Percentiles rank a stretch among this genome's conserved stretches.
These are phyloP conservation scores for Pseudotriccus pelzelni DNA, from an alignment of 2,797 vertebrate species.

Conservation along the genomic window DNA sequence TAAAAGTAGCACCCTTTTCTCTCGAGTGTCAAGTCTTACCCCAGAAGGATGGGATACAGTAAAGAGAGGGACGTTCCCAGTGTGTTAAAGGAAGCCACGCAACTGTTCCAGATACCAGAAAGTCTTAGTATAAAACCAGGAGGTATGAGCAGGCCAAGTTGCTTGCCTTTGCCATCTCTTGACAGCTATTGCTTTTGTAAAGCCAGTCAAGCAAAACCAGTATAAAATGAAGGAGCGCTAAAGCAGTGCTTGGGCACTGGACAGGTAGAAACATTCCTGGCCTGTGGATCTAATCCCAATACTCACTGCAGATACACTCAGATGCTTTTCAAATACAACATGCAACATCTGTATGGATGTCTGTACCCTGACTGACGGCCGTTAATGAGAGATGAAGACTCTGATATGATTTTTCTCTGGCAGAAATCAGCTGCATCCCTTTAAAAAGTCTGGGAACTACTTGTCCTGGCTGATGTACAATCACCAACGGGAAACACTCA, in stretches of 20 bases:
- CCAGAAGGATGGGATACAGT: not conserved
- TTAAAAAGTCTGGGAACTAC: not conserved
- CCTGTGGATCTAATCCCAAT: not conserved
- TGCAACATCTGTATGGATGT: not conserved
- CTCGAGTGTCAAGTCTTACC: not conserved
- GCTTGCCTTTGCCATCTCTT: not conserved
- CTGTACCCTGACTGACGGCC: not conserved
- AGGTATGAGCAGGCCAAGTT: not conserved
- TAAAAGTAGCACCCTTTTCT: not conserved
- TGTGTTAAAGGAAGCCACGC: not conserved
- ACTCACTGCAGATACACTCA: not conserved
- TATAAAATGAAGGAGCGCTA: not conserved
- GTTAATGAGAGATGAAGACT: not conserved
- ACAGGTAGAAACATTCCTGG: not conserved
- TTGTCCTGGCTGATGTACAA: not conserved
- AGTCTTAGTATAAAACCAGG: not conserved
- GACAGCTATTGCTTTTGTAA: not conserved
- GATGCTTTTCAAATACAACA: not conserved
- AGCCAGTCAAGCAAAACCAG: not conserved
- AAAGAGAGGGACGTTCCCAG: not conserved
- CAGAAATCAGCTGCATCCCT: not conserved
- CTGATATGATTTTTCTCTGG: not conserved
- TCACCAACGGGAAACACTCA: not conserved
- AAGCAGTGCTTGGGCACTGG: not conserved
- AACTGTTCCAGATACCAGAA: not conserved